Percentiles rank a stretch among this genome's conserved stretches.
Conservation (phyloP, 2,797 vertebrate species). For the Eulemur albifrons region DNA sequence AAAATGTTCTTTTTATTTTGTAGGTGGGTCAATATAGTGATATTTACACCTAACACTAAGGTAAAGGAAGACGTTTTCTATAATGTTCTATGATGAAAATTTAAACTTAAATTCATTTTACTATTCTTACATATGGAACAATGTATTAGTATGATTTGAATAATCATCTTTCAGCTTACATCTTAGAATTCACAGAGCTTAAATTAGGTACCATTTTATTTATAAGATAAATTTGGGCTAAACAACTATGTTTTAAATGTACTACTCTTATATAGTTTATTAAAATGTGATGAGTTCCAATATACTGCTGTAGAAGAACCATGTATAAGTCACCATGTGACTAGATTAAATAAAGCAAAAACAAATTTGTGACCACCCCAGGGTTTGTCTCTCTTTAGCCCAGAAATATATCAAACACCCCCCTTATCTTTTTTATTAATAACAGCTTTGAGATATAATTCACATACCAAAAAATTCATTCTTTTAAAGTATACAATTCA, state of each 20-base stretch:
- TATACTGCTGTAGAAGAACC: not conserved
- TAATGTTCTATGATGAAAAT: not conserved
- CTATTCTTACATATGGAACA: not conserved
- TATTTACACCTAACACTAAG: not conserved
- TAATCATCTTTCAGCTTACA: not conserved
- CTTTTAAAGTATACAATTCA: not conserved
- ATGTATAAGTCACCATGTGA: not conserved
- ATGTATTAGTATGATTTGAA: not conserved
- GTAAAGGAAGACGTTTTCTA: not conserved
- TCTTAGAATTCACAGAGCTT: not conserved
- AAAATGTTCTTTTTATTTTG: conserved; percentile 19
- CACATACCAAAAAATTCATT: conserved; percentile 23
- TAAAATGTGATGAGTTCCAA: conserved; percentile 6
- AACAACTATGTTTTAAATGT: not conserved
- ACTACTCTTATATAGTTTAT: not conserved
- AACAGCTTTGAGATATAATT: not conserved
- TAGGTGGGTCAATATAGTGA: not conserved
- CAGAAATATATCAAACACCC: not conserved
- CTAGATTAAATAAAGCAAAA: not conserved
- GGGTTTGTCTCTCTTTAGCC: not conserved
- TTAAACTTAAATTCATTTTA: conserved; percentile 40
- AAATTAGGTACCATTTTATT: conserved; percentile 9
- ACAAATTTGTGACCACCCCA: not conserved
- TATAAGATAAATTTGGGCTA: not conserved
- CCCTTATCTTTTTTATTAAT: not conserved